Evolutionary conservation across 2,888 invertebrate genomes (phyloP).

Genomic region (Morpho deidamia): DNA sequence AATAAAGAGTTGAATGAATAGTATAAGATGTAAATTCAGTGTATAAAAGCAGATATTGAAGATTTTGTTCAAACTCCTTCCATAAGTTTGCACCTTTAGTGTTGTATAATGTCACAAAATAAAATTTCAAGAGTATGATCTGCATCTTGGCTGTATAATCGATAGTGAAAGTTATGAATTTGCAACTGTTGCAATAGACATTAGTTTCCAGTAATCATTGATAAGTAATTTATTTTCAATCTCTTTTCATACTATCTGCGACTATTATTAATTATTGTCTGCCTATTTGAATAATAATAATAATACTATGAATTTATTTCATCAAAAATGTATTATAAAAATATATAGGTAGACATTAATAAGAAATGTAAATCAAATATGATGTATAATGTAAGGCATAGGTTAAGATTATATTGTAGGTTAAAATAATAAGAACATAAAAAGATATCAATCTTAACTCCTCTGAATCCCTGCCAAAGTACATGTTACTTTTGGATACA

Average conservation of each 20-base stretch:
- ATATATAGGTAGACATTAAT: conserved; percentile 55
- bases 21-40: conserved; percentile 54
- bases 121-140: conserved; percentile 42
- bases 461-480: conserved; percentile 25
- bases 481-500: conserved; percentile 29
- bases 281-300: conserved; percentile 43
- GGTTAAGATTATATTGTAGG: conserved; percentile 57
- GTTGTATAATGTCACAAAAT: conserved; percentile 56
- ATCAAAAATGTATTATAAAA: conserved; percentile 47
- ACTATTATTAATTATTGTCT: conserved; percentile 43
- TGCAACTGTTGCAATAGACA: conserved; percentile 29
- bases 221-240: conserved; percentile 34
- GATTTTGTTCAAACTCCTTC: conserved; percentile 38
- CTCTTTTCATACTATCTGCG: conserved; percentile 31
- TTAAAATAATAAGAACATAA: conserved; percentile 49
- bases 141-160: conserved; percentile 47
- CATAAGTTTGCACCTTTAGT: conserved; percentile 35
- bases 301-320: conserved; percentile 40
- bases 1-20: conserved; percentile 38
- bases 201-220: conserved; percentile 33
- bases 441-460: conserved; percentile 25
- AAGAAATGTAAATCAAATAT: conserved; percentile 60
- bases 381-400: conserved; percentile 44
- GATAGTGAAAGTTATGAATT: conserved; percentile 38
- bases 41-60: conserved; percentile 44